Evolutionary conservation across 1,140 invertebrate genomes (phyloP), one percentile per base, ranked within the genome.

Genomic region (Penaeus japonicus): DNA sequence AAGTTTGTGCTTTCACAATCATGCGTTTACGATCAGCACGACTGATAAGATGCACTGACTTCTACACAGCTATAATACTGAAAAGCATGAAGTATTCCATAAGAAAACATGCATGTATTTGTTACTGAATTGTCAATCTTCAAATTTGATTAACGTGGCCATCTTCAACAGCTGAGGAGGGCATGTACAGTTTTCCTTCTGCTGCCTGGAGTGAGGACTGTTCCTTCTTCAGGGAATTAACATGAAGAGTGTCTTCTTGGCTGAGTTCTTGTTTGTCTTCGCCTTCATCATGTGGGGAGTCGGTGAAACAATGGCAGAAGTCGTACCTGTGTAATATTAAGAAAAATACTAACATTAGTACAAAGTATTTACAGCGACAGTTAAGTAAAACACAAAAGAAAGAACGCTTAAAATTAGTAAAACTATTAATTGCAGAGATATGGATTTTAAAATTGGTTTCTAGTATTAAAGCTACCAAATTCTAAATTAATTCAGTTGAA

Each of bases 151-250:
- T 47, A 12, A 15, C 47, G 15, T 47, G 47, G 47, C 47, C 47
- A 15, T 47, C 47, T 15, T 47, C 47, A 47, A 47, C 77, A 79
- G 17, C 4, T 18, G 39, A 4, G 7, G n/a, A 18, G 18, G 84
- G 83, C 35, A n/a, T 73, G 70, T 85, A 85, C 30, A 86, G 84
- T 5, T 79, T 78, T 24, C 30, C 65, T 55, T 86, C 84, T n/a
- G 84, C 84, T 27, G 84, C 75, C 24, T 47, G 47, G 18, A 86
- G 77, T 1, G 77, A 57, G 17, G 84, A 86, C 12, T 35, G 20
- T 20, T 59, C 73, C 32, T 86, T 77, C 84, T 86, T 80, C 20
- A 4, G 17, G 0, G 35, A 10, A 15, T 20, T 0, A 18, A 57
- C n/a, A 18, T 15, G 73, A 4, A 18, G 35, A 27, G 22, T 12